Percentiles rank a stretch among this genome's conserved stretches.
phyloP scores from a whole-genome alignment of 2,797 vertebrate species.

The Typhlichthys eigenmanni region DNA sequence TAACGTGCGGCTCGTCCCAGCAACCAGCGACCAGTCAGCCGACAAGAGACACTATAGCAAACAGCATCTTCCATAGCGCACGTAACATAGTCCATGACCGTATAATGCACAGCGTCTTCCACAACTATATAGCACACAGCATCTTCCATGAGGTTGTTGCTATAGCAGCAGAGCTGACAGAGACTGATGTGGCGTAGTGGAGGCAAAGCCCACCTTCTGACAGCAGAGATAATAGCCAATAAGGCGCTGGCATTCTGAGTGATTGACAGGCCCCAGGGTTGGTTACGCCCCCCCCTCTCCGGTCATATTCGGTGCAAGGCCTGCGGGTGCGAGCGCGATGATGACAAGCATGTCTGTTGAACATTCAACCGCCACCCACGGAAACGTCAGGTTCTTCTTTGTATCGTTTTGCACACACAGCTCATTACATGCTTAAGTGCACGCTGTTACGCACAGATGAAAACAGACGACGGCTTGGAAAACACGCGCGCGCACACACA shows the following conservation, averaged over 20 bases:
- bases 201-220: constrained; percentile 61
- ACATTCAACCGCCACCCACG: no score
- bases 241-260: constrained; percentile 84
- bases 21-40: no score
- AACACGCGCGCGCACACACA: background rate
- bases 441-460: constrained; percentile 6
- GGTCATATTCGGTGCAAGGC: constrained; percentile 66
- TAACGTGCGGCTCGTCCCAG: no score
- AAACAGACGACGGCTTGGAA: background rate
- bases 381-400: no score
- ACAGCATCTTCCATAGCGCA: constrained; percentile 24
- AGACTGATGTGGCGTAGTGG: constrained; percentile 64
- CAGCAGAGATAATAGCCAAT: constrained; percentile 94
- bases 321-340: background rate
- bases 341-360: no score
- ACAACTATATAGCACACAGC: background rate
- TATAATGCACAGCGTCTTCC: no score
- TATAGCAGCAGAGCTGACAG: constrained; percentile 58
- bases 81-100: no score
- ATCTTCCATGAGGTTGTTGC: constrained; percentile 35
- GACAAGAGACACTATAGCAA: background rate
- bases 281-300: constrained; percentile 56
- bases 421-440: constrained; percentile 8
- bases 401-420: no score
- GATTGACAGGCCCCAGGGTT: constrained; percentile 86